A percentile compares a stretch with the other conserved stretches of the same genome.
These are phyloP conservation scores for Salvelinus namaycush DNA, from an alignment of 2,113 vertebrate genomes.

Conservation along the genomic window DNA sequence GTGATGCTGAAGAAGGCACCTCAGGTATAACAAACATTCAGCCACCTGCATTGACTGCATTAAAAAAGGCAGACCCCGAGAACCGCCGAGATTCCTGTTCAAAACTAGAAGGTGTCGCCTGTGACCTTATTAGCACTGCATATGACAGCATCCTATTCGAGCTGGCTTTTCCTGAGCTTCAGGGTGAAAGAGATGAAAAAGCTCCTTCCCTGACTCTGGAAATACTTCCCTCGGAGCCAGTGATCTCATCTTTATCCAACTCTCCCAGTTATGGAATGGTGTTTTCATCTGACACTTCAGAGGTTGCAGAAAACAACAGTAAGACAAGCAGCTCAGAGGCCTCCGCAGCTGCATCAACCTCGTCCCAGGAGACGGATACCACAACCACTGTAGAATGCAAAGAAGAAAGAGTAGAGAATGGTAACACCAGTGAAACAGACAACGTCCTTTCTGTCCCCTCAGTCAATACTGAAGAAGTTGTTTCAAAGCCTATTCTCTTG, in stretches of 20 bases:
- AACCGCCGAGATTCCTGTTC: neutral
- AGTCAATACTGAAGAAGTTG: neutral
- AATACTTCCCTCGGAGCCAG: neutral
- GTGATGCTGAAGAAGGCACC: neutral
- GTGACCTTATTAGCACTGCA: too few relatives aligned
- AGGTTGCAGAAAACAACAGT: neutral
- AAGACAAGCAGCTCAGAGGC: neutral
- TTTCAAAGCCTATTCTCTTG: neutral
- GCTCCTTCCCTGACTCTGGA: neutral
- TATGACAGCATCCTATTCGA: neutral
- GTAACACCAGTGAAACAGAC: neutral
- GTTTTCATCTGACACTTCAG: neutral
- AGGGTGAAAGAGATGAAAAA: neutral
- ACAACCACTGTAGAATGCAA: neutral
- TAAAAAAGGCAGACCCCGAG: neutral
- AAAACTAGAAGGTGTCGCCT: neutral
- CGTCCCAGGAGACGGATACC: too few relatives aligned
- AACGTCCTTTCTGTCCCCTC: neutral
- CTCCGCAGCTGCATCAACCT: neutral
- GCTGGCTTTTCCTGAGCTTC: neutral
- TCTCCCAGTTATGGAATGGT: neutral
- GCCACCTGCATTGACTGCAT: neutral
- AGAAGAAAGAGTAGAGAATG: neutral
- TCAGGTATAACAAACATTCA: neutral
- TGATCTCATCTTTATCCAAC: neutral